Evolutionary conservation across 2,113 vertebrate genomes (phyloP).

Genomic region (Poicephalus meyeri): DNA sequence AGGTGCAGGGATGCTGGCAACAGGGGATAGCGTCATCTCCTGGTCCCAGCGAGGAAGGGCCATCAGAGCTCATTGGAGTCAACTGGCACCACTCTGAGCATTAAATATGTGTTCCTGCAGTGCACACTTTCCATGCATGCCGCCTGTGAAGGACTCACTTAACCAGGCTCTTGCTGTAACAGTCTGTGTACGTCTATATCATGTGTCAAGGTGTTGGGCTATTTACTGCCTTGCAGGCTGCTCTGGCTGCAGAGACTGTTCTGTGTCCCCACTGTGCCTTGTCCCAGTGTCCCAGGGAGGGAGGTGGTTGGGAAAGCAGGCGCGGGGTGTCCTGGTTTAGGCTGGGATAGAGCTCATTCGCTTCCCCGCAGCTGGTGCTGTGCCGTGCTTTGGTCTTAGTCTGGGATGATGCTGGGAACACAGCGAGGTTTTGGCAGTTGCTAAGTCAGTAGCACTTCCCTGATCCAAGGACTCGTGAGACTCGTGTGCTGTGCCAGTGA

Average conservation of each 20-base stretch:
- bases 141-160: constrained; percentile 65
- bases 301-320: too few species aligned
- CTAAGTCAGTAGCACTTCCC: too few species aligned
- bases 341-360: too few species aligned
- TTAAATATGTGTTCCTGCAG: constrained; percentile 52
- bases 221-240: constrained; percentile 72
- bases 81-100: neutral
- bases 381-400: too few species aligned
- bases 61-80: neutral
- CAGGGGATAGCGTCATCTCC: neutral
- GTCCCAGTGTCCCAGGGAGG: neutral
- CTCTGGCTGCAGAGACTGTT: constrained; percentile 38
- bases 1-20: neutral
- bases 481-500: too few species aligned
- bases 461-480: too few species aligned
- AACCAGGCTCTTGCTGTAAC: constrained; percentile 74
- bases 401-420: too few species aligned
- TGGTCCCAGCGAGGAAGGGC: neutral
- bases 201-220: constrained; percentile 74
- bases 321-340: too few species aligned
- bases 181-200: constrained; percentile 77
- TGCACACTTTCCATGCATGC: constrained; percentile 57
- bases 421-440: too few species aligned
- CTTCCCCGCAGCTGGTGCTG: too few species aligned
- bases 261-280: neutral